Percentiles rank a stretch among this genome's conserved stretches.
Evolutionary conservation across 2,113 vertebrate species (phyloP).

Genomic region (Centropristis striata): DNA sequence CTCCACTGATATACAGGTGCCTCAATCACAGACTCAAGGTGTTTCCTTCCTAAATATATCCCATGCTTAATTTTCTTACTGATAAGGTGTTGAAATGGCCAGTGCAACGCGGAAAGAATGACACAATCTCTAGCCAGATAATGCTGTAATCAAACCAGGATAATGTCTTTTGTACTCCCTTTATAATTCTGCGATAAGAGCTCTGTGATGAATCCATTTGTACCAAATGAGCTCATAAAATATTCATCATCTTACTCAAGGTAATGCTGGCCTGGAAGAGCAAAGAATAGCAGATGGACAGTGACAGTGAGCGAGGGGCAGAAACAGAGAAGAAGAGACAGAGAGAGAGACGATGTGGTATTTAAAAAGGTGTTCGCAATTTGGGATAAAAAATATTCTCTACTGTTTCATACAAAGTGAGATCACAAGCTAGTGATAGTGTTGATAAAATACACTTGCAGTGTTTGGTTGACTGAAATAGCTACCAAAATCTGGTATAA

Average conservation of each 20-base stretch:
- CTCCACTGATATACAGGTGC: neutral
- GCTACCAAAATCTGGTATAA: neutral
- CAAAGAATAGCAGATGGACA: constrained; percentile 27
- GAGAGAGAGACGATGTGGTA: constrained; percentile 3
- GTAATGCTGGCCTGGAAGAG: constrained; percentile 60
- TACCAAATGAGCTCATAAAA: constrained; percentile 80
- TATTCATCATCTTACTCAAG: constrained; percentile 75
- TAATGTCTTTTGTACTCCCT: constrained; percentile 57
- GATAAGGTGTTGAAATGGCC: constrained; percentile 5
- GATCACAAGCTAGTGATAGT: constrained; percentile 15
- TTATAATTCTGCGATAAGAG: constrained; percentile 61
- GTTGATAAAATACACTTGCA: neutral
- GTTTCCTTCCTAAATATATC: constrained; percentile 3
- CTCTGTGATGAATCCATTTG: constrained; percentile 70
- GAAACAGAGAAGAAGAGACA: neutral
- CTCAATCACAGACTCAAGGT: constrained; percentile 3
- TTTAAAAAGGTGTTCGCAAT: constrained; percentile 7
- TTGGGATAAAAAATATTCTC: constrained; percentile 9
- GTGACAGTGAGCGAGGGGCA: constrained; percentile 2
- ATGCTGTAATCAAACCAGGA: constrained; percentile 46
- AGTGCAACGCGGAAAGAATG: constrained; percentile 6
- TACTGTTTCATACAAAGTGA: constrained; percentile 18
- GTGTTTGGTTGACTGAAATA: constrained; percentile 1
- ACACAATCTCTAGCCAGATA: constrained; percentile 33
- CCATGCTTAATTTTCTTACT: neutral